phyloP scores from a whole-genome alignment of 1,140 invertebrate genomes.

The Cyrtorhinus lividipennis region DNA sequence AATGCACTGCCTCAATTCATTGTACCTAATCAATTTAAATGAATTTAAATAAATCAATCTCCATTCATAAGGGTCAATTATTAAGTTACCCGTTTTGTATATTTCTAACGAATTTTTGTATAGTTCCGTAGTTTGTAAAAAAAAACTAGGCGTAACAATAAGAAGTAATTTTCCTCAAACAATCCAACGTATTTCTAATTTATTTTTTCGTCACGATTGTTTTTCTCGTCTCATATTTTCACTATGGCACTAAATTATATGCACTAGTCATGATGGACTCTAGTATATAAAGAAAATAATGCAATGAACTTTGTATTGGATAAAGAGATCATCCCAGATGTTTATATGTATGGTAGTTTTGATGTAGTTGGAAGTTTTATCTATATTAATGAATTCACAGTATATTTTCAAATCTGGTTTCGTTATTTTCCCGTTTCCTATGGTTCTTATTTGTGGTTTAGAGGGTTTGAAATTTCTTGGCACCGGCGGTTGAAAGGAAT shows the following conservation, averaged over 20 bases:
- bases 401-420: background rate
- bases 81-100: conserved; percentile 16
- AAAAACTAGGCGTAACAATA: no score
- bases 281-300: background rate
- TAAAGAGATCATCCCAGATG: background rate
- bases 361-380: conserved; percentile 8
- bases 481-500: no score
- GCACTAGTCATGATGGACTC: conserved; percentile 2
- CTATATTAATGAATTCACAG: background rate
- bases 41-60: background rate
- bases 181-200: no score
- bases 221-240: background rate
- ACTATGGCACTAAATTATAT: background rate
- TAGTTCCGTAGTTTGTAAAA: no score
- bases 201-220: conserved; percentile 1
- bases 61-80: conserved; percentile 16
- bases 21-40: no score
- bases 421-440: no score
- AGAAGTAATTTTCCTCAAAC: no score
- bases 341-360: background rate
- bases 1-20: conserved; percentile 11
- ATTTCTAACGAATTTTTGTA: conserved; percentile 8
- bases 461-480: no score
- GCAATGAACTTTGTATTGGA: background rate
- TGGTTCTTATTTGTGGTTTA: no score